Evolutionary conservation across 2,888 invertebrate species (phyloP), one percentile per base, ranked within the genome.

Genomic region (Drosophila rubida): DNA sequence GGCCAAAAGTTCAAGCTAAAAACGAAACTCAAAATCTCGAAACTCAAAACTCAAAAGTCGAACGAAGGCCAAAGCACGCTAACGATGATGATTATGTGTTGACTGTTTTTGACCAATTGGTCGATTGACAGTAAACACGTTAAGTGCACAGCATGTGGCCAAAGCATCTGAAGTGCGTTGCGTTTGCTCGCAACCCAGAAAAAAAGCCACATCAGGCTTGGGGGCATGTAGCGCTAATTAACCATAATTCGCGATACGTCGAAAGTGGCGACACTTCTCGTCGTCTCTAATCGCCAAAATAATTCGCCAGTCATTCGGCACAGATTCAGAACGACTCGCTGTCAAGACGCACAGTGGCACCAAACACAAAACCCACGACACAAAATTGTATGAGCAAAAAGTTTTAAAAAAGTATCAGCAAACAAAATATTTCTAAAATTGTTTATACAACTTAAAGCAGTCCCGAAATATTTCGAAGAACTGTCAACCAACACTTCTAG

Each of bases 221-320:
- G 37, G 9, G 30, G 39, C 58, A 39, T 49, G 44, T 64, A 48
- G 7, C 53, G 39, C 58, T 64, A 71, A 71, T 70, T 71, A 71
- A 45, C 44, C 22, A 41, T n/a, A 49, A 58, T 37, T 37, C 13
- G 13, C 27, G 9, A 53, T 41, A 42, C 27, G 11, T 45, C 42
- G 50, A 54, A 44, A 59, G 58, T 57, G 37, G 58, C 14, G 25
- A 55, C 35, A 44, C 30, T 13, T 25, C 5, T 30, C 30, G 30
- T 30, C 11, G 11, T 3, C 3, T n/a, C 49, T 39, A 75, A 51
- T 55, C 37, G 25, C 23, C 70, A 63, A 69, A 44, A 50, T 44
- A 46, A 54, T 50, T 59, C 30, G 54, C 39, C 35, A 30, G 51
- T 75, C 76, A 73, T 60, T 42, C 54, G 70, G 23, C 75, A 69